Conservation (phyloP, 2,113 vertebrate species). For the Oophaga pumilio region DNA sequence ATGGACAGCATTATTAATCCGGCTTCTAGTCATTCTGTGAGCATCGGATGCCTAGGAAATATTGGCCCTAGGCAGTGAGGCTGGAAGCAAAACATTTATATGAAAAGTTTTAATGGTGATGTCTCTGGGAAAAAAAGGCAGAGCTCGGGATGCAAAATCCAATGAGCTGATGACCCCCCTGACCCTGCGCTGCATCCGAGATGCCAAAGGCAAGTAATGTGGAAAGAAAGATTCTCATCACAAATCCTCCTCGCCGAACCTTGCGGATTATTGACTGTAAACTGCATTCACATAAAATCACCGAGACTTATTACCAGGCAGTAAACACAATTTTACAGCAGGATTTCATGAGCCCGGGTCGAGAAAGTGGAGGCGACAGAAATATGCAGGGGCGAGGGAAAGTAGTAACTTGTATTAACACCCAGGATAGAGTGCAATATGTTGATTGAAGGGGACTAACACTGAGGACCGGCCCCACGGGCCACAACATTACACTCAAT, state of each 20-base stretch:
- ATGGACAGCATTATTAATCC: slow-evolving; percentile 10
- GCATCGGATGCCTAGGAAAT: slow-evolving; percentile 1
- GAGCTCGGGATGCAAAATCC: slow-evolving; percentile 7
- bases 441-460: background rate
- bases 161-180: slow-evolving; percentile 24
- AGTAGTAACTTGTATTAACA: slow-evolving; percentile 20
- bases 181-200: slow-evolving; percentile 22
- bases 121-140: slow-evolving; percentile 10
- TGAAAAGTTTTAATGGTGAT: background rate
- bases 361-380: slow-evolving; percentile 38
- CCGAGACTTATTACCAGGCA: slow-evolving; percentile 40
- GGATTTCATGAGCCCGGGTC: slow-evolving; percentile 23
- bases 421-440: background rate
- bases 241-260: slow-evolving; percentile 53
- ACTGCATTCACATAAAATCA: slow-evolving; percentile 53
- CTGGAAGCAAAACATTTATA: slow-evolving; percentile 33
- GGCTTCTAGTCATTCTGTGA: slow-evolving; percentile 3
- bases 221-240: slow-evolving; percentile 53
- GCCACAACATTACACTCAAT: background rate
- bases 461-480: background rate
- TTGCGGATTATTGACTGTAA: slow-evolving; percentile 54
- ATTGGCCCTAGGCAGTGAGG: background rate
- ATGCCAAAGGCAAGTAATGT: slow-evolving; percentile 46
- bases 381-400: slow-evolving; percentile 10
- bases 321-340: slow-evolving; percentile 53